Percentiles rank a stretch among this genome's conserved stretches.
These are phyloP conservation scores for Tridacna crocea DNA, from an alignment of 2,888 invertebrate genomes.

Conservation along the genomic window DNA sequence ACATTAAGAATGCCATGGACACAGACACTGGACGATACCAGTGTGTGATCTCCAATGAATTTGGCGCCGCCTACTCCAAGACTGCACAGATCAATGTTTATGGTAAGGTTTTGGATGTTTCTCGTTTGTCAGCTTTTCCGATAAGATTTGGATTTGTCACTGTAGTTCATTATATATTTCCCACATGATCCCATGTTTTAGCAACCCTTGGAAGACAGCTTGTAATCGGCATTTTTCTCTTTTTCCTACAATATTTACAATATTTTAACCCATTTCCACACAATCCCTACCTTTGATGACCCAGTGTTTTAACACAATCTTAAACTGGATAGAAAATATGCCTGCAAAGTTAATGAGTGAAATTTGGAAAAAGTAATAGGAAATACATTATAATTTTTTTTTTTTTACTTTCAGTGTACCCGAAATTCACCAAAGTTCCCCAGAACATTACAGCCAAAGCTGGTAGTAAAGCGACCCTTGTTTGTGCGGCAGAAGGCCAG, in stretches of 20 bases:
- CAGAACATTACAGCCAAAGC: constrained; percentile 93
- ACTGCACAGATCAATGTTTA: constrained; percentile 94
- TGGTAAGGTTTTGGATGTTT: constrained; percentile 85
- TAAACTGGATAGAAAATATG: too few relatives aligned
- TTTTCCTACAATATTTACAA: background rate
- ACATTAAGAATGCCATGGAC: constrained; percentile 91
- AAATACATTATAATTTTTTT: too few relatives aligned
- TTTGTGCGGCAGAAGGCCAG: constrained; percentile 95
- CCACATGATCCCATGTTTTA: background rate
- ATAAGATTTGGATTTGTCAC: too few relatives aligned
- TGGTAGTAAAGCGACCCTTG: constrained; percentile 93
- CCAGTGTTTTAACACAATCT: background rate
- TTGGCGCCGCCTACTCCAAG: constrained; percentile 94
- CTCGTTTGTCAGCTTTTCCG: too few relatives aligned
- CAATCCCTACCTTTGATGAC: background rate
- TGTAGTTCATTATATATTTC: background rate
- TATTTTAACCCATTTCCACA: too few relatives aligned
- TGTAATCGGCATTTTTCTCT: background rate
- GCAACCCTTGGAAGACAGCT: background rate
- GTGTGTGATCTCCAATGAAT: constrained; percentile 95
- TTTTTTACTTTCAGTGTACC: constrained; percentile 88
- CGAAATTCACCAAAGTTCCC: constrained; percentile 93
- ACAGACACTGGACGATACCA: constrained; percentile 95
- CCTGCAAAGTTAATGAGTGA: too few relatives aligned
- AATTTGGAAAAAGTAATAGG: too few relatives aligned